Conservation (phyloP, 2,797 vertebrate species). For the Melanotaenia parkinsoni region DNA sequence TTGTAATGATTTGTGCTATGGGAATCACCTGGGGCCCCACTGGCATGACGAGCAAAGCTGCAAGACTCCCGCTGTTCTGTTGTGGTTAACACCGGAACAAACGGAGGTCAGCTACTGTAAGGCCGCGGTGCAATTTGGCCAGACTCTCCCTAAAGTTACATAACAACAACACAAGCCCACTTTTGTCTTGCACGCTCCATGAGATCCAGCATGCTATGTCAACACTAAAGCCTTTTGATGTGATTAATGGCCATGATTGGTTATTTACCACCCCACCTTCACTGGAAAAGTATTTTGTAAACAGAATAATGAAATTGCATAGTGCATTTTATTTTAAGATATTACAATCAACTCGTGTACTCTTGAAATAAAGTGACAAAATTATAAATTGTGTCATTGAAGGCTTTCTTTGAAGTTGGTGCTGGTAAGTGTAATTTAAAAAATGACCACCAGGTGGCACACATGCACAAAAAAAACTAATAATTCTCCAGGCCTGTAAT, state of each 20-base stretch:
- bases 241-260: conserved; percentile 35
- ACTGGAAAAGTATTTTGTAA: conserved; percentile 29
- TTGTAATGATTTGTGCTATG: conserved; percentile 16
- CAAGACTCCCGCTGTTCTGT: conserved; percentile 56
- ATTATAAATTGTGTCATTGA: not conserved
- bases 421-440: conserved; percentile 18
- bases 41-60: conserved; percentile 37
- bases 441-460: conserved; percentile 51
- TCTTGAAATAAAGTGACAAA: conserved; percentile 58
- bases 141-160: conserved; percentile 32
- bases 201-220: conserved; percentile 24
- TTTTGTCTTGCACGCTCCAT: conserved; percentile 50
- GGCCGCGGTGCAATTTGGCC: conserved; percentile 51
- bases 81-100: conserved; percentile 47
- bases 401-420: not conserved
- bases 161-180: conserved; percentile 61
- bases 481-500: not conserved
- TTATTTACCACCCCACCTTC: not conserved
- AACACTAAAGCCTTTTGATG: conserved; percentile 25
- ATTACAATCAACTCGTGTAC: conserved; percentile 12
- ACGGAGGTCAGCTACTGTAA: conserved; percentile 53
- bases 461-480: conserved; percentile 6
- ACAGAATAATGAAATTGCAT: conserved; percentile 25
- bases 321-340: conserved; percentile 43
- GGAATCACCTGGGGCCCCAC: conserved; percentile 13